Evolutionary conservation across 1,140 invertebrate species (phyloP), one percentile per base, ranked within the genome.

Genomic region (roundworm (Caenorhabditis elegans)): DNA sequence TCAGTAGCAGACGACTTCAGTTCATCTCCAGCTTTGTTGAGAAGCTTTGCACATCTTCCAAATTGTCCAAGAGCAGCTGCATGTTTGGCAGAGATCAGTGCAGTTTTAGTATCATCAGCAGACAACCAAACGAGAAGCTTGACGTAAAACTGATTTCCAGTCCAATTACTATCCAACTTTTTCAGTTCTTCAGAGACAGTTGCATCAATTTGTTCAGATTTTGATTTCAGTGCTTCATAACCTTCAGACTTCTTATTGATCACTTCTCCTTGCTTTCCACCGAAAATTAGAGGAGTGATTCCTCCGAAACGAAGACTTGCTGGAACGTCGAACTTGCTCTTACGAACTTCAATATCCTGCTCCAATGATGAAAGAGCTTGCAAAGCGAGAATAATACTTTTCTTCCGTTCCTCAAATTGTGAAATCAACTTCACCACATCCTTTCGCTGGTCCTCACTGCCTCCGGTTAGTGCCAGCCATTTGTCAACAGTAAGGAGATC

Each of bases 401-500:
- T 70, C n/a, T 70, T 70, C 3, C 60, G 60, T 22, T 70, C 60
- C 2, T 70, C 26, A 19, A 70, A 70, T 3, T 3, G 11, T 3
- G 60, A 3, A n/a, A 70, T 22, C 34, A 70, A 10, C 22, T 70
- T 70, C 5, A 28, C 34, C 15, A 8, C 34, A 24, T 70, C 60
- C 22, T 70, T 70, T 22, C 60, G 15, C 10, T 39, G 60, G 2
- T 36, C 60, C n/a, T 70, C 60, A 5, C n/a, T 70, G n/a, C 60
- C 60, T 10, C 60, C 60, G 2, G 60, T 70, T 26, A 70, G n/a
- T 11, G 34, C 60, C 2, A 70, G 60, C 39, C 70, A 82, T 34
- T 78, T 83, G 10, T 83, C 80, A 4, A 79, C 94, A 87, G 53
- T 80, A 22, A 86, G 22, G 34, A 48, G 48, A 28, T 84, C 82